Percentiles rank a stretch among this genome's conserved stretches.
phyloP scores from a whole-genome alignment of 2,888 invertebrate species.

The Pachliopta kotzebuea region DNA sequence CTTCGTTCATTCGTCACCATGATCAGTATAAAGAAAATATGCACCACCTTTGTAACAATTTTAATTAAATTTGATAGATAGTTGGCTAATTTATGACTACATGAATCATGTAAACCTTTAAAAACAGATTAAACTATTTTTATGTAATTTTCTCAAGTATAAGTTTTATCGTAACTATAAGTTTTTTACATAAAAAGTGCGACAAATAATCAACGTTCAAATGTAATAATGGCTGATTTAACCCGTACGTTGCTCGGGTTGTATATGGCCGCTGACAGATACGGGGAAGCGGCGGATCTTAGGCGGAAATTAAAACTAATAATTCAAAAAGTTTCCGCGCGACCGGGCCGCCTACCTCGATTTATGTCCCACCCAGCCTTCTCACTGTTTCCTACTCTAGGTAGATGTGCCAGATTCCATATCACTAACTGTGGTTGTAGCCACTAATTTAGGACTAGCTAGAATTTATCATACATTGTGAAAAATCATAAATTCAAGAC shows the following conservation, averaged over 20 bases:
- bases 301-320: constrained; percentile 82
- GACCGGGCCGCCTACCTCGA: constrained; percentile 73
- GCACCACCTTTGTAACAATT: too few relatives aligned
- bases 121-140: too few relatives aligned
- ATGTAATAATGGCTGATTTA: constrained; percentile 17
- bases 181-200: not conserved
- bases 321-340: constrained; percentile 81
- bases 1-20: too few relatives aligned
- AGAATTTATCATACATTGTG: not conserved
- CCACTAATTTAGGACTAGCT: not conserved
- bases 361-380: constrained; percentile 75
- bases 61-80: too few relatives aligned
- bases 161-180: not conserved
- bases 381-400: constrained; percentile 61
- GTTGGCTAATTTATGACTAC: not conserved
- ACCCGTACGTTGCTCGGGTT: constrained; percentile 38
- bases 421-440: constrained; percentile 26
- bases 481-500: not conserved
- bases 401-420: constrained; percentile 31
- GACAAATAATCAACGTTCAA: constrained; percentile 16
- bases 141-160: not conserved
- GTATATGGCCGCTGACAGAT: constrained; percentile 71
- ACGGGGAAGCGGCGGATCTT: constrained; percentile 75
- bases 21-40: too few relatives aligned
- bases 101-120: not conserved